Conservation (phyloP, 2,888 invertebrate genomes). For the Thalpophila matura region DNA sequence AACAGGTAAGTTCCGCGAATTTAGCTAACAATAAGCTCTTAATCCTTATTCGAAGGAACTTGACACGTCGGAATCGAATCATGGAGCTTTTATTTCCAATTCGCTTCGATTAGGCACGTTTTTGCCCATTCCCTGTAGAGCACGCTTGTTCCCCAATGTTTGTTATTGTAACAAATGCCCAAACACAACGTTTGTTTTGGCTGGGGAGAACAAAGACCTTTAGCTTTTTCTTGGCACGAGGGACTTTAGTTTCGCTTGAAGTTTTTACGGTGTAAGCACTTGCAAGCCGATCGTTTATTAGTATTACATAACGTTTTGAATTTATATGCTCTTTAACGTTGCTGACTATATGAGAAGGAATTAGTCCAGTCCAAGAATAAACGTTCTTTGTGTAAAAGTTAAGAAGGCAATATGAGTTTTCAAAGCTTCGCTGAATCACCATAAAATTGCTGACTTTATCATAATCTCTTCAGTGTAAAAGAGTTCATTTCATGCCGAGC, state of each 20-base stretch:
- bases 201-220: constrained; percentile 87
- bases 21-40: constrained; percentile 81
- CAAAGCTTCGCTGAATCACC: constrained; percentile 34
- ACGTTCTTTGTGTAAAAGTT: constrained; percentile 46
- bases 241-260: constrained; percentile 78
- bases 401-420: constrained; percentile 47
- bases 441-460: constrained; percentile 57
- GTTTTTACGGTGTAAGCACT: constrained; percentile 80
- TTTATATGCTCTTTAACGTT: constrained; percentile 69
- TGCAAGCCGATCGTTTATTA: constrained; percentile 69
- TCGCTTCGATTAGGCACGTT: constrained; percentile 83
- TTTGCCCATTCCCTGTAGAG: constrained; percentile 71
- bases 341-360: constrained; percentile 61
- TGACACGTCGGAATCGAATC: constrained; percentile 79
- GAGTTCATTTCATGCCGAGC: constrained; percentile 53
- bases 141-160: constrained; percentile 75
- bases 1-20: constrained; percentile 76
- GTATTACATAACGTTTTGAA: constrained; percentile 73
- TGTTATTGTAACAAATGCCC: constrained; percentile 86
- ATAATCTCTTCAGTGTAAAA: constrained; percentile 44
- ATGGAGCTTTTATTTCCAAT: constrained; percentile 76
- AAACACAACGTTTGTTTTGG: constrained; percentile 87
- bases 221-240: constrained; percentile 75
- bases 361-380: constrained; percentile 64
- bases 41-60: constrained; percentile 79